A percentile compares a stretch with the other conserved stretches of the same genome.
Conservation (phyloP, 2,113 vertebrate species). For the Chiloscyllium plagiosum region DNA sequence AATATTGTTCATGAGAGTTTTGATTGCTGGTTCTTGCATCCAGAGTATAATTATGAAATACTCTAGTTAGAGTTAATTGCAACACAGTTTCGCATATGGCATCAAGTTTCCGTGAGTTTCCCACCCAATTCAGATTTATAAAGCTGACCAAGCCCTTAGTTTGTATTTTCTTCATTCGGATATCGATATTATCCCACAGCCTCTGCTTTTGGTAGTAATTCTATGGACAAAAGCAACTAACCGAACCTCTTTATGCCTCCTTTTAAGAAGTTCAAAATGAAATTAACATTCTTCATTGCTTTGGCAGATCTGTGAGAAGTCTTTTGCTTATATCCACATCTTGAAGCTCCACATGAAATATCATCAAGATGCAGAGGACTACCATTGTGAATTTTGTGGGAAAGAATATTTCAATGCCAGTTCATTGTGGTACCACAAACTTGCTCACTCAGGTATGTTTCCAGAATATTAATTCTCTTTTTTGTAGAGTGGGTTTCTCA, state of each 20-base stretch:
- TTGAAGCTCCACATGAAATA: slow-evolving; percentile 1
- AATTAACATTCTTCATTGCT: background rate
- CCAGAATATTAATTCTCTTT: background rate
- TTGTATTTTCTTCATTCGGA: background rate
- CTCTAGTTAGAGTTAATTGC: background rate
- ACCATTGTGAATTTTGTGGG: background rate
- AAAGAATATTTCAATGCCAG: background rate
- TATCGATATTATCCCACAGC: background rate
- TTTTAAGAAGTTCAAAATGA: background rate
- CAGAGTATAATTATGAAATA: background rate
- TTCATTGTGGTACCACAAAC: background rate
- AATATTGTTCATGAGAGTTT: background rate
- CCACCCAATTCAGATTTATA: background rate
- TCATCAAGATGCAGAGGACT: background rate
- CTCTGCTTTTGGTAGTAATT: background rate
- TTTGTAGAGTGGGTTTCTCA: background rate
- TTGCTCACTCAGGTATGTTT: background rate
- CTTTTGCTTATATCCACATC: background rate
- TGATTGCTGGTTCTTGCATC: background rate
- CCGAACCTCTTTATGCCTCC: background rate
- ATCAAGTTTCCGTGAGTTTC: background rate
- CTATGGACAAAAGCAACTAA: background rate
- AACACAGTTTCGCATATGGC: background rate
- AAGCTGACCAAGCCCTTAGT: background rate
- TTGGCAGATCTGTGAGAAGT: slow-evolving; percentile 8